Conservation (phyloP, 2,113 vertebrate species). For the Syrmaticus mikado region DNA sequence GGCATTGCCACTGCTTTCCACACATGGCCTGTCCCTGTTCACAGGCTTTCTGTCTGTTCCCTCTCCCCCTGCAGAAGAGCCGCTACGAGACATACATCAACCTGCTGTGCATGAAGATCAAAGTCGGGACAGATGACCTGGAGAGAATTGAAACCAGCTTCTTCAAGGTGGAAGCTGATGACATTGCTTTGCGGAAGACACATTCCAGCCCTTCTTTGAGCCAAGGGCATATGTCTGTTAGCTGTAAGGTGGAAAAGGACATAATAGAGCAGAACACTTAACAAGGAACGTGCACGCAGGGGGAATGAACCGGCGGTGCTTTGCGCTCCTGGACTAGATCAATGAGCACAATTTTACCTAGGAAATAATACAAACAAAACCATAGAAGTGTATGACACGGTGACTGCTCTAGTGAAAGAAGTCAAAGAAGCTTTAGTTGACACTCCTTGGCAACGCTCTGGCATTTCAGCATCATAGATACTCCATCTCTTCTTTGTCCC, state of each 20-base stretch:
- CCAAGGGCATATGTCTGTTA: slow-evolving; percentile 82
- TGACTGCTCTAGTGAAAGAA: slow-evolving; percentile 51
- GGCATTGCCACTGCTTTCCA: background rate
- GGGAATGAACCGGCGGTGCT: background rate
- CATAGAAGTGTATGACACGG: background rate
- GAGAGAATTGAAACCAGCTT: slow-evolving; percentile 92
- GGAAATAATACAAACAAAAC: slow-evolving; percentile 13
- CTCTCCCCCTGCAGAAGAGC: slow-evolving; percentile 84
- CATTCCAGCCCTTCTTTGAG: slow-evolving; percentile 94
- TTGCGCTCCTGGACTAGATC: slow-evolving; percentile 51
- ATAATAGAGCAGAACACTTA: slow-evolving; percentile 82
- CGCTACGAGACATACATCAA: slow-evolving; percentile 95
- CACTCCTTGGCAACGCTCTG: slow-evolving; percentile 43
- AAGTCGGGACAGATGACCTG: slow-evolving; percentile 90
- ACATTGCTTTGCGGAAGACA: slow-evolving; percentile 90
- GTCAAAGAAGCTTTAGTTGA: slow-evolving; percentile 70
- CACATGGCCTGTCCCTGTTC: background rate
- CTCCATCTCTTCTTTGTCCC: slow-evolving; percentile 20
- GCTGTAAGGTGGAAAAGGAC: slow-evolving; percentile 79
- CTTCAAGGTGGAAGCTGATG: slow-evolving; percentile 83
- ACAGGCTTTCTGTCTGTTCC: slow-evolving; percentile 36
- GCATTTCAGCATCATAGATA: slow-evolving; percentile 50
- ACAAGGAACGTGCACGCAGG: slow-evolving; percentile 15
- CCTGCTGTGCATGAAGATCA: slow-evolving; percentile 91
- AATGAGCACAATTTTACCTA: slow-evolving; percentile 77